phyloP scores from a whole-genome alignment of 1,140 invertebrate genomes.

The Diorhabda carinulata region DNA sequence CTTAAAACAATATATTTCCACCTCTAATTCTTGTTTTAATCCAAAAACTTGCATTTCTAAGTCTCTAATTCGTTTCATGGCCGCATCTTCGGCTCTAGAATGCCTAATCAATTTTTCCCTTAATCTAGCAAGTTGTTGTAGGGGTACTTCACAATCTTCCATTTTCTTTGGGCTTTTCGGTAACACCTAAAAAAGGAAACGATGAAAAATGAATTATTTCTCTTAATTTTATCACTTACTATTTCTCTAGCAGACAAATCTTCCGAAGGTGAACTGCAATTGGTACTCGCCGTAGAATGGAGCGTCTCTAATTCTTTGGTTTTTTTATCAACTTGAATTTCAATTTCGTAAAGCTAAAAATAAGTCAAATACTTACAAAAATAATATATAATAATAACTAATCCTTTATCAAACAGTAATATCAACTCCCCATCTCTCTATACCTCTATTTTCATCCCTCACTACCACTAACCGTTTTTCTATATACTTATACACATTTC shows the following conservation, averaged over 20 bases:
- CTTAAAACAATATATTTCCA: conserved; percentile 39
- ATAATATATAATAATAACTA: too few species aligned
- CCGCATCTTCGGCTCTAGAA: conserved; percentile 66
- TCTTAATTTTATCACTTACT: conserved; percentile 42
- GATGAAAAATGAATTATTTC: too few species aligned
- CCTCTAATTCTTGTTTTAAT: conserved; percentile 61
- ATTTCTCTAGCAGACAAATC: conserved; percentile 71
- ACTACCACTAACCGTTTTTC: too few species aligned
- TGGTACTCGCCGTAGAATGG: conserved; percentile 59
- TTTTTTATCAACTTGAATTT: conserved; percentile 59
- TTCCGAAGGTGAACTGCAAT: conserved; percentile 69
- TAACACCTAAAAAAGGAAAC: conserved; percentile 29
- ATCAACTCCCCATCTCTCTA: too few species aligned
- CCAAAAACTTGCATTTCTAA: conserved; percentile 66
- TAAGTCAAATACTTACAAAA: not conserved
- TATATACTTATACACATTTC: too few species aligned
- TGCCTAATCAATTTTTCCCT: conserved; percentile 65
- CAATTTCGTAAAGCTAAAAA: conserved; percentile 56
- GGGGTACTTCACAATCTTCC: conserved; percentile 44
- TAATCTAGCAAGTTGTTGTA: conserved; percentile 51
- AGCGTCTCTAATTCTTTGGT: conserved; percentile 65
- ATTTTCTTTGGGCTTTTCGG: conserved; percentile 34
- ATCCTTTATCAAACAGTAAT: too few species aligned
- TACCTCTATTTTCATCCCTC: too few species aligned
- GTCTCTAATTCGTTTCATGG: conserved; percentile 68